These are phyloP conservation scores for Hyposoter dolosus DNA, from an alignment of 2,888 invertebrate genomes.

Conservation along the genomic window DNA sequence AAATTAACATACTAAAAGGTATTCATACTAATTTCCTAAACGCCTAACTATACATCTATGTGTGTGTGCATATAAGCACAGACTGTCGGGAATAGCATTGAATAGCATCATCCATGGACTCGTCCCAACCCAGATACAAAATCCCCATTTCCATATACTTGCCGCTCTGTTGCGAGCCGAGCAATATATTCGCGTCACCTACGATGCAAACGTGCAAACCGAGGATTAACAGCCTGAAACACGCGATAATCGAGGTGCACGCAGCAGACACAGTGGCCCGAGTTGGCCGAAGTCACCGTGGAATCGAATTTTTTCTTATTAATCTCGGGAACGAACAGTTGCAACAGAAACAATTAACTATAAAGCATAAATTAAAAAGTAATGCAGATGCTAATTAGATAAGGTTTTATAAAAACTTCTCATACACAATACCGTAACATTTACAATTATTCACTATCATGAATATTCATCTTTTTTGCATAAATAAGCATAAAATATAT, in stretches of 20 bases:
- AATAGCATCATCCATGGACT: conserved; percentile 15
- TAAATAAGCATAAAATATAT: neutral
- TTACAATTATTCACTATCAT: neutral
- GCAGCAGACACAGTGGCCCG: conserved; percentile 45
- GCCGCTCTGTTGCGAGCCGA: conserved; percentile 5
- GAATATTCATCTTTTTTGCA: conserved; percentile 13
- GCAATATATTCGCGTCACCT: conserved; percentile 46
- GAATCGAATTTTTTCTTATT: conserved; percentile 53
- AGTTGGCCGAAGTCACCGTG: conserved; percentile 36
- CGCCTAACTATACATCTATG: neutral
- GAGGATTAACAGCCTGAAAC: conserved; percentile 63
- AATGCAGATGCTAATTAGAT: neutral
- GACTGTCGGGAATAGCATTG: neutral
- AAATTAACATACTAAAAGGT: conserved; percentile 13
- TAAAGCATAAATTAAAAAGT: conserved; percentile 7
- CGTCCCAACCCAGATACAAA: conserved; percentile 11
- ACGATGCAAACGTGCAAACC: conserved; percentile 41
- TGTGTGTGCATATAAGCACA: neutral
- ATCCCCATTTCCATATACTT: conserved; percentile 15
- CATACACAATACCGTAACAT: neutral
- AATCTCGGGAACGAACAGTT: conserved; percentile 24
- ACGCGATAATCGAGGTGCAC: conserved; percentile 56
- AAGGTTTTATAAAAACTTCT: neutral
- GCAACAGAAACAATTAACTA: conserved; percentile 5
- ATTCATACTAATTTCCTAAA: conserved; percentile 10